phyloP scores from a whole-genome alignment of 1,140 invertebrate genomes.

The Riptortus pedestris region DNA sequence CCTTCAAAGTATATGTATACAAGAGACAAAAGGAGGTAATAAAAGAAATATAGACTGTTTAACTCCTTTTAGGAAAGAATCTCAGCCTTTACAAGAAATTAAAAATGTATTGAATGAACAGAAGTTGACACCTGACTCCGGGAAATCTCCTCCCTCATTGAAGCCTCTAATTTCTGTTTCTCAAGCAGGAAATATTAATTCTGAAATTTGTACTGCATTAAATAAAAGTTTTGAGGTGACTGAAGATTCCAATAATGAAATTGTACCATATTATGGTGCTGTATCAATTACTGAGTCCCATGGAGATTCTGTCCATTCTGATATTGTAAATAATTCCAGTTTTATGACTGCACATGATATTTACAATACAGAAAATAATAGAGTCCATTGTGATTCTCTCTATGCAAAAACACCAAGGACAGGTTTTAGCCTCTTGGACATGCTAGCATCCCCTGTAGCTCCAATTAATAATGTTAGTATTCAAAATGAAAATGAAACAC shows the following conservation, averaged over 20 bases:
- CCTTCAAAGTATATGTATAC: background rate
- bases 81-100: background rate
- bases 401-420: constrained; percentile 19
- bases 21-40: background rate
- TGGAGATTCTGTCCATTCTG: background rate
- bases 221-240: constrained; percentile 8
- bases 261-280: background rate
- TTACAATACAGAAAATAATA: constrained; percentile 4
- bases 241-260: background rate
- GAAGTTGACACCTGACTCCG: background rate
- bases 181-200: background rate
- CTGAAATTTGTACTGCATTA: background rate
- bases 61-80: background rate
- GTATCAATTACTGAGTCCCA: background rate
- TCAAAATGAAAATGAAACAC: background rate
- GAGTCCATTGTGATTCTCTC: background rate
- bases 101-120: background rate
- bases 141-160: background rate
- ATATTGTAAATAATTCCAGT: constrained; percentile 2
- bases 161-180: background rate
- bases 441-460: constrained; percentile 8
- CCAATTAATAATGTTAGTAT: background rate
- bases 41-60: background rate
- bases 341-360: constrained; percentile 21
- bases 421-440: background rate